A percentile compares a stretch with the other conserved stretches of the same genome.
Conservation (phyloP, 2,113 vertebrate species). For the Phodopus roborovskii region DNA sequence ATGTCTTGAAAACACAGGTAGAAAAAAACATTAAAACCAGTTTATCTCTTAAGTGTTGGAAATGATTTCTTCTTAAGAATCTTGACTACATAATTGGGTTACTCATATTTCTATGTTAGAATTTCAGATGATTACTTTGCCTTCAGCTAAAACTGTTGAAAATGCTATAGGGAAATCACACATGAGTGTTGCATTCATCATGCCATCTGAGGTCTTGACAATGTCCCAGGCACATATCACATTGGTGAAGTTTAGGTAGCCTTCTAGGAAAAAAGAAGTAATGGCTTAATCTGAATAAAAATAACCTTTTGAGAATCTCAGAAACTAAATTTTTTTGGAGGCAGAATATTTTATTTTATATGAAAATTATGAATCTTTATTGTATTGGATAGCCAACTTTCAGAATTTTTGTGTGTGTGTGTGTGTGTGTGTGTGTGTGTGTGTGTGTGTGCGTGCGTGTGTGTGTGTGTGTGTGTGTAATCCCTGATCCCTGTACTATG, state of each 20-base stretch:
- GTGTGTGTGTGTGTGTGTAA: neutral
- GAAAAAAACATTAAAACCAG: neutral
- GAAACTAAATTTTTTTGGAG: neutral
- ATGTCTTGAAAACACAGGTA: neutral
- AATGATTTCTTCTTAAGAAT: neutral
- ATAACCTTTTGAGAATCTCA: neutral
- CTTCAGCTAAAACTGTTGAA: neutral
- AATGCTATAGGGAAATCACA: neutral
- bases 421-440: too few relatives aligned
- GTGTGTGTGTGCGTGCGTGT: too few relatives aligned
- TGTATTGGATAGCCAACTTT: neutral
- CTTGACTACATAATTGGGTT: neutral
- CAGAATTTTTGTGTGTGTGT: neutral
- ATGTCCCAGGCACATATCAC: neutral
- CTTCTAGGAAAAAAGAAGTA: constrained; percentile 20
- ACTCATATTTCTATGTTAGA: neutral
- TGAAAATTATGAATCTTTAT: neutral
- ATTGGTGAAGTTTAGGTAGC: neutral
- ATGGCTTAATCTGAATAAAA: neutral
- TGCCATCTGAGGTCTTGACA: neutral
- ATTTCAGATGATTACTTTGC: neutral
- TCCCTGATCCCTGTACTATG: neutral
- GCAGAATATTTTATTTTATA: neutral
- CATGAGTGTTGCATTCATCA: neutral
- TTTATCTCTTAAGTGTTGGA: neutral